A percentile compares a stretch with the other conserved stretches of the same genome.
Conservation (phyloP, 2,888 invertebrate genomes). For the Heliconius ethilla region DNA sequence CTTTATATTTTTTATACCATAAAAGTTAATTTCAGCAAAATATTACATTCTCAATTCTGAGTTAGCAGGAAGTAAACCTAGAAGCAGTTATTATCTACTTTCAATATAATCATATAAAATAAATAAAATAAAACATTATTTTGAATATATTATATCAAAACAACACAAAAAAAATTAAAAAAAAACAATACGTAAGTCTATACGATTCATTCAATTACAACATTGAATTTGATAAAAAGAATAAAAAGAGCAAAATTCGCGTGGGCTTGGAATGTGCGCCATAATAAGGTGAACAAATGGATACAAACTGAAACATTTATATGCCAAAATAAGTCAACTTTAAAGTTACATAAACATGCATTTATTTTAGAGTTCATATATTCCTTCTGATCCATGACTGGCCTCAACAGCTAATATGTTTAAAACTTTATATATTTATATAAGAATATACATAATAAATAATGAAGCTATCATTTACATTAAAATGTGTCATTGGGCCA, state of each 20-base stretch:
- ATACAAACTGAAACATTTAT: too few relatives aligned
- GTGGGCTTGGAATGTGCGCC: constrained; percentile 5
- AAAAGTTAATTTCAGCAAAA: too few relatives aligned
- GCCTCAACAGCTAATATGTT: background rate
- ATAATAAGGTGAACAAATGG: constrained; percentile 1
- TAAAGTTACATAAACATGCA: background rate
- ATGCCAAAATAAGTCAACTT: too few relatives aligned
- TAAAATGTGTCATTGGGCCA: background rate
- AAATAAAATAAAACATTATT: too few relatives aligned
- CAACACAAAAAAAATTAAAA: background rate
- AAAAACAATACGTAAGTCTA: background rate
- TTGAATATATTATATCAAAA: background rate
- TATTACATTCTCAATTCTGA: too few relatives aligned
- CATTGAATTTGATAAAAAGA: constrained; percentile 1
- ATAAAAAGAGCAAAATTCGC: background rate
- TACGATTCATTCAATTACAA: background rate
- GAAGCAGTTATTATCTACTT: too few relatives aligned
- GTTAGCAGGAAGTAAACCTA: too few relatives aligned
- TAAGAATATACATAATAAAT: background rate
- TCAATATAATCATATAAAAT: too few relatives aligned
- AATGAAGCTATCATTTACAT: background rate
- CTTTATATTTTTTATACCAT: too few relatives aligned
- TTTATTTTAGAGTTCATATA: background rate
- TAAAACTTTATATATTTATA: background rate
- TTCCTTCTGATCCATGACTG: too few relatives aligned